Evolutionary conservation across 2,888 invertebrate species (phyloP).

Genomic region (Pomacea canaliculata): DNA sequence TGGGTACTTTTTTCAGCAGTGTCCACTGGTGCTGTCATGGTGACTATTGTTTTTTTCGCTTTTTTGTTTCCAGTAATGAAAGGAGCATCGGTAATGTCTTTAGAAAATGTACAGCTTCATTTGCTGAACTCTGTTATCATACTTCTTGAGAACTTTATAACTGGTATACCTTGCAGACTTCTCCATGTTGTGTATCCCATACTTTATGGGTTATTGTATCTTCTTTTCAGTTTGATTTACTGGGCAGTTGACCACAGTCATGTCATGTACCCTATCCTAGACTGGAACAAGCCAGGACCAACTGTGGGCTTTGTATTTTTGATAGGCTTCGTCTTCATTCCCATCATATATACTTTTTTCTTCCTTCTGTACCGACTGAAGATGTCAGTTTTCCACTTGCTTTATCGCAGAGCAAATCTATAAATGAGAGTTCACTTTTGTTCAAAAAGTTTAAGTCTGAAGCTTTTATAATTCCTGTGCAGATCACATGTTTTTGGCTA

Average conservation of each 20-base stretch:
- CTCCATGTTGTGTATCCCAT: conserved; percentile 55
- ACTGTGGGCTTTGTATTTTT: conserved; percentile 44
- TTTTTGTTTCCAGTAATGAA: conserved; percentile 47
- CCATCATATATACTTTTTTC: conserved; percentile 48
- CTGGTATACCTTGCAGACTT: conserved; percentile 55
- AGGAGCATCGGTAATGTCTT: neutral
- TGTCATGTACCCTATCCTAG: conserved; percentile 61
- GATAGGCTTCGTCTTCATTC: conserved; percentile 44
- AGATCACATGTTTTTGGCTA: neutral
- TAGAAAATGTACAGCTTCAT: conserved; percentile 55
- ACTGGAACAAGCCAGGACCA: conserved; percentile 56
- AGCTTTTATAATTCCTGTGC: neutral
- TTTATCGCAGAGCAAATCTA: neutral
- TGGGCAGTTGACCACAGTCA: conserved; percentile 55
- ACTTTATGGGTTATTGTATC: conserved; percentile 52
- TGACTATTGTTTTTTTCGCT: conserved; percentile 57
- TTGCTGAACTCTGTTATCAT: conserved; percentile 58
- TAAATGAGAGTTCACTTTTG: neutral
- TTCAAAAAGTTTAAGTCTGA: neutral
- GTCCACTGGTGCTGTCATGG: conserved; percentile 46
- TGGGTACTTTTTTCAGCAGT: conserved; percentile 56
- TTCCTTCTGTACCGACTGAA: conserved; percentile 50
- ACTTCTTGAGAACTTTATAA: conserved; percentile 51
- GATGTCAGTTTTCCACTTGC: conserved; percentile 9
- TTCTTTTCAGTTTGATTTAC: conserved; percentile 56